These are phyloP conservation scores for Tipula helvola DNA, from an alignment of 2,888 invertebrate species.

Conservation along the genomic window DNA sequence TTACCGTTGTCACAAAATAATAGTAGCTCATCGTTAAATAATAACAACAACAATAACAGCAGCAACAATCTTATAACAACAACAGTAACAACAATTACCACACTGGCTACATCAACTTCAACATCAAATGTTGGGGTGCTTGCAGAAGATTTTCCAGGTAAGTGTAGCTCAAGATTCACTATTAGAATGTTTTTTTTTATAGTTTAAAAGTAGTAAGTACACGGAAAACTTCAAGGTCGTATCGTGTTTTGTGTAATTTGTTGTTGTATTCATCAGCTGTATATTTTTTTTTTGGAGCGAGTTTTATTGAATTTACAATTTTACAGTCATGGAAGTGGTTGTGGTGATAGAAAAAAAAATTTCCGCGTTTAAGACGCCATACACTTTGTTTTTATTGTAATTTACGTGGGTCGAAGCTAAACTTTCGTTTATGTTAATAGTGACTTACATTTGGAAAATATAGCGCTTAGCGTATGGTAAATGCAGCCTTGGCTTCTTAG, in stretches of 20 bases:
- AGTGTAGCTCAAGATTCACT: background rate
- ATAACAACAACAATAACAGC: background rate
- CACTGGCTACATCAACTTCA: background rate
- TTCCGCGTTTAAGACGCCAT: background rate
- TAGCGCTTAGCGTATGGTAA: background rate
- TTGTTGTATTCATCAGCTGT: background rate
- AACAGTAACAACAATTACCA: background rate
- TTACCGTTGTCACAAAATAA: background rate
- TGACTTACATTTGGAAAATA: background rate
- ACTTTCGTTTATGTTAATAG: background rate
- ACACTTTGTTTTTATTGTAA: background rate
- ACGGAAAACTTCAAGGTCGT: background rate
- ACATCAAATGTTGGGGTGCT: slow-evolving; percentile 5
- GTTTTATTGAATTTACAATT: background rate
- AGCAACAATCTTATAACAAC: background rate
- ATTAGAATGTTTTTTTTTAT: background rate
- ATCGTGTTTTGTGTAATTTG: background rate
- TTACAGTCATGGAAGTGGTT: background rate
- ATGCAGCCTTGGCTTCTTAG: background rate
- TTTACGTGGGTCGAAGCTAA: background rate
- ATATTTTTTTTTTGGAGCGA: background rate
- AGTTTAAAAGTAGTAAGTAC: background rate
- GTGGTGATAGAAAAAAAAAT: background rate
- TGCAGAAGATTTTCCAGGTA: slow-evolving; percentile 10
- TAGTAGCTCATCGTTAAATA: background rate